Percentiles rank a stretch among this genome's conserved stretches.
Conservation (phyloP, 2,888 invertebrate genomes). For the Chironomus riparius region DNA sequence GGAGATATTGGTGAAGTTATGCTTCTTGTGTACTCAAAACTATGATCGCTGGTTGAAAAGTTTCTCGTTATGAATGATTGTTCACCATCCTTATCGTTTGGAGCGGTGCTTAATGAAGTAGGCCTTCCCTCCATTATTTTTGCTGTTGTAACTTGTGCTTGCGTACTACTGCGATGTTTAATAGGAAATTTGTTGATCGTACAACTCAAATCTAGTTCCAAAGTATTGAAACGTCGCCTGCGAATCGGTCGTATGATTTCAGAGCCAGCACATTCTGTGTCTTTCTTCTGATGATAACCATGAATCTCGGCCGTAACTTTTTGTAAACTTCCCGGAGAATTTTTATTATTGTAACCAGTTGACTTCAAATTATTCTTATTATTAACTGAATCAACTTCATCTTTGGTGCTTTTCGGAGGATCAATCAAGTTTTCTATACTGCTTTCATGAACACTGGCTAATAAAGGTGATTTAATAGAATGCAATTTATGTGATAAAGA, state of each 20-base stretch:
- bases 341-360: background rate
- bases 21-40: constrained; percentile 34
- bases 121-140: background rate
- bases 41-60: constrained; percentile 28
- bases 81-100: background rate
- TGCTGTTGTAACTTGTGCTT: constrained; percentile 29
- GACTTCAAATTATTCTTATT: background rate
- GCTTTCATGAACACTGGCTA: constrained; percentile 44
- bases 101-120: background rate
- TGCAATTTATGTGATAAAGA: constrained; percentile 1
- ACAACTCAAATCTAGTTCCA: constrained; percentile 47
- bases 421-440: constrained; percentile 43
- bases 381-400: constrained; percentile 26
- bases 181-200: constrained; percentile 53
- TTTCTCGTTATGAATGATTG: constrained; percentile 11
- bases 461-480: constrained; percentile 38
- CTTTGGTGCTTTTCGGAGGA: constrained; percentile 28
- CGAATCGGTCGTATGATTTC: constrained; percentile 28
- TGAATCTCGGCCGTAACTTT: constrained; percentile 20
- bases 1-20: constrained; percentile 36
- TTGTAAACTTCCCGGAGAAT: background rate
- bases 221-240: constrained; percentile 40
- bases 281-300: background rate
- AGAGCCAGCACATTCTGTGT: background rate
- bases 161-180: constrained; percentile 36